Conservation (phyloP, 2,113 vertebrate species). For the Setophaga coronata region DNA sequence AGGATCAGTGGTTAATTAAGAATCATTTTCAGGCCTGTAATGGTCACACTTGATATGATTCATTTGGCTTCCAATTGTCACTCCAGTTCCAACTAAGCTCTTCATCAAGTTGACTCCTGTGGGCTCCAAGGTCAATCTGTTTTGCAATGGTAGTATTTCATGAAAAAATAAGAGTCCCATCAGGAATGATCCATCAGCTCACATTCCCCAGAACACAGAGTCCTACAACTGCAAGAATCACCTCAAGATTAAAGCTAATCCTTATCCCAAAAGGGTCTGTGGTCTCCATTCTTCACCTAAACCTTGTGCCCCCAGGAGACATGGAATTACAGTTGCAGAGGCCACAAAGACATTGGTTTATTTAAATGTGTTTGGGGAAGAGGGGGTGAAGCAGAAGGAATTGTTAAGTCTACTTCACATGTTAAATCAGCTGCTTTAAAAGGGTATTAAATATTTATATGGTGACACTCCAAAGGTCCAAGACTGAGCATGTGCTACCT, state of each 20-base stretch:
- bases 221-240: constrained; percentile 72
- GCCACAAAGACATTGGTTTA: constrained; percentile 59
- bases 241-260: constrained; percentile 82
- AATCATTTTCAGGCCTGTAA: constrained; percentile 77
- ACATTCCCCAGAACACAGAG: constrained; percentile 54
- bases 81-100: constrained; percentile 81
- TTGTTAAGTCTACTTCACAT: constrained; percentile 25
- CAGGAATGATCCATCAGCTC: constrained; percentile 62
- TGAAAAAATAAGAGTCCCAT: constrained; percentile 48
- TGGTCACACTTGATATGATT: constrained; percentile 85
- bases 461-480: neutral
- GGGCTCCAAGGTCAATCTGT: constrained; percentile 82
- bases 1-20: constrained; percentile 86
- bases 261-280: constrained; percentile 73
- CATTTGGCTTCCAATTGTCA: constrained; percentile 81
- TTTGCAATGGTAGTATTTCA: constrained; percentile 65
- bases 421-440: constrained; percentile 34
- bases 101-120: constrained; percentile 73
- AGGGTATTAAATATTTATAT: constrained; percentile 24
- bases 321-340: constrained; percentile 53
- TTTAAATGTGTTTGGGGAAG: constrained; percentile 47
- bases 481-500: neutral
- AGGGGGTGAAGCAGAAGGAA: constrained; percentile 37
- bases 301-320: constrained; percentile 64
- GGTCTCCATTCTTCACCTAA: constrained; percentile 75